Evolutionary conservation across 2,888 invertebrate genomes (phyloP).

Genomic region (Drosophila diplacantha): DNA sequence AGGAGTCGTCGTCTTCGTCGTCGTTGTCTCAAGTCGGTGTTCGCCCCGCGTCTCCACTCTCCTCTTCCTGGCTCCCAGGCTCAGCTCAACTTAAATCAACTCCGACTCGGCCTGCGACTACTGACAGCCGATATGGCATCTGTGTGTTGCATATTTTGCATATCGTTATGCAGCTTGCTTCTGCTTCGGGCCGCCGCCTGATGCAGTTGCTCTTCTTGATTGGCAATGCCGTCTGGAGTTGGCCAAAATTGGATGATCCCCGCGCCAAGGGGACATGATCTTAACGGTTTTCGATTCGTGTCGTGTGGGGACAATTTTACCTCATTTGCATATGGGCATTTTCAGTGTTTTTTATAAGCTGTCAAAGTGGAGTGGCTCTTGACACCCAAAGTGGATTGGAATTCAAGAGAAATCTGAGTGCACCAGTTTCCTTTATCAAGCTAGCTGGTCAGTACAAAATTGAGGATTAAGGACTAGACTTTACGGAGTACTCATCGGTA

Average conservation of each 20-base stretch:
- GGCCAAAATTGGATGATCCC: conserved; percentile 47
- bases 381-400: conserved; percentile 15
- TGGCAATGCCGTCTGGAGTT: conserved; percentile 41
- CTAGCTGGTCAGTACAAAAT: no score
- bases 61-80: not conserved
- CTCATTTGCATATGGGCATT: conserved; percentile 32
- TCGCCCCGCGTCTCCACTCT: not conserved
- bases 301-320: conserved; percentile 39
- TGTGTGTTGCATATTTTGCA: conserved; percentile 70
- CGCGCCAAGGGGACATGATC: conserved; percentile 33
- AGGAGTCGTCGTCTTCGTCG: conserved; percentile 22
- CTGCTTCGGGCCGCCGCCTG: conserved; percentile 5
- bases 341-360: conserved; percentile 17
- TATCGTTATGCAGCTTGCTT: conserved; percentile 65
- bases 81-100: conserved; percentile 32
- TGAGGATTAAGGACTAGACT: no score
- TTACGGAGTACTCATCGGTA: no score
- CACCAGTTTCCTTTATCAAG: not conserved
- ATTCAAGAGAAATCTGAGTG: conserved; percentile 5
- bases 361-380: conserved; percentile 27
- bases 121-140: conserved; percentile 53
- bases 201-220: conserved; percentile 42
- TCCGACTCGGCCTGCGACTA: conserved; percentile 27
- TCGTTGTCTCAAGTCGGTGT: conserved; percentile 3
- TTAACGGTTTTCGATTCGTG: conserved; percentile 43